Base-by-base conservation (phyloP, 2,797 vertebrate species). In the Amphiprion clarkii region DNA sequence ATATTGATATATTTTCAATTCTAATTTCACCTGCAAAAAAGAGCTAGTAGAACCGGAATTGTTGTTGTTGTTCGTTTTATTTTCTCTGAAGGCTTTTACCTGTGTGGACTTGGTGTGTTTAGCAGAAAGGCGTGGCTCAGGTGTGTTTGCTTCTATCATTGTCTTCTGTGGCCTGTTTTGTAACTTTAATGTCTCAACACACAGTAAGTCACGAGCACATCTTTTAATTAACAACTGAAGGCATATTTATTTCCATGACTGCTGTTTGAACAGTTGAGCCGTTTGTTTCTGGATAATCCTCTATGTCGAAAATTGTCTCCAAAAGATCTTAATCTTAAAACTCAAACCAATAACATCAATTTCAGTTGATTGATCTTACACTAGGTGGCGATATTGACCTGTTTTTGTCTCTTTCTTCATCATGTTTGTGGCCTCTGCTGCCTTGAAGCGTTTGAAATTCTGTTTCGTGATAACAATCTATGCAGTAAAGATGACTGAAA, bases 371-470 rank as follows among this genome's bases (percentile, higher is more conserved):
- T 0, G 2, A 13, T 23, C 23, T 0, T 56, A 25, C 93, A 71
- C 77, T 54, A 85, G 92, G 76, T 70, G 92, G 91, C 56, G 59
- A 71, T 55, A 70, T 87, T 69, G 27, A 13, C 67, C 36, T 33
- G 0, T 55, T 25, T 62, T 29, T 27, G 6, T 23, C 3, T 40
- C 36, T 33, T 4, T 39, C 11, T 14, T 14, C 17, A 21, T 17
- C 27, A 60, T 25, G 27, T 40, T 51, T 44, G 9, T 31, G 25
- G 2, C 51, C 21, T n/a, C 39, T 48, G 29, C 40, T 61, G 60
- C 33, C 11, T 53, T 19, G 13, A 55, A 53, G 64, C 19, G 46
- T 11, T 33, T 56, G 8, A 60, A 71, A 69, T 61, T 12, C 31
- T 71, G 31, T 40, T 29, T 1, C 27, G 8, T 36, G 48, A 68